These are phyloP conservation scores for Ophthalmolycus amberensis DNA, from an alignment of 2,113 vertebrate species.

Conservation along the genomic window DNA sequence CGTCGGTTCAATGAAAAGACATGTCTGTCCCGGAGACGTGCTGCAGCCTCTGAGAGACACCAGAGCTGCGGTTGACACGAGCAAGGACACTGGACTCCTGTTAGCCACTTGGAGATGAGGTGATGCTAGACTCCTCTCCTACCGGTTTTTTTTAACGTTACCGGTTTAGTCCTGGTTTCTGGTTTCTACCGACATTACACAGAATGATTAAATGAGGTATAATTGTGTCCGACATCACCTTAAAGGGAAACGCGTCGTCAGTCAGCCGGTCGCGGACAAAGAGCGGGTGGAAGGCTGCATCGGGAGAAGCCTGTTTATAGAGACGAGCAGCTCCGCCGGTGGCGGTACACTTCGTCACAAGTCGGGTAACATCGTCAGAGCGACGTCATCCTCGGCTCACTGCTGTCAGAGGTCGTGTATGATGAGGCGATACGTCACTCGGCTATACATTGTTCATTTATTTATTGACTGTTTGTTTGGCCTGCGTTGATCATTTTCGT, in stretches of 20 bases:
- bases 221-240: slow-evolving; percentile 34
- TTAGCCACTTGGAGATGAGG: slow-evolving; percentile 38
- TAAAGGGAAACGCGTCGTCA: slow-evolving; percentile 52
- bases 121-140: slow-evolving; percentile 43
- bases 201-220: slow-evolving; percentile 40
- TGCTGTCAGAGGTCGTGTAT: slow-evolving; percentile 43
- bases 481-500: not conserved
- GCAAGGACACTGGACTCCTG: slow-evolving; percentile 44
- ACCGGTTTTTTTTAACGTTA: not conserved
- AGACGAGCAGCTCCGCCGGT: slow-evolving; percentile 47
- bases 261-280: slow-evolving; percentile 59
- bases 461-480: not conserved
- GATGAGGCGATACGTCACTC: fast-evolving
- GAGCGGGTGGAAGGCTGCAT: slow-evolving; percentile 58
- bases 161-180: slow-evolving; percentile 31
- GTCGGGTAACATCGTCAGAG: slow-evolving; percentile 62
- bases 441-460: not conserved
- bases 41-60: slow-evolving; percentile 1
- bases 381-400: slow-evolving; percentile 34
- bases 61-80: slow-evolving; percentile 15
- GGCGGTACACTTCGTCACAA: slow-evolving; percentile 54
- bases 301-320: slow-evolving; percentile 39
- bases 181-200: slow-evolving; percentile 53
- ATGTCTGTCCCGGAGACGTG: slow-evolving; percentile 46
- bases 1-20: slow-evolving; percentile 13